Conservation (phyloP, 2,797 vertebrate species). For the Eupleurogrammus muticus region DNA sequence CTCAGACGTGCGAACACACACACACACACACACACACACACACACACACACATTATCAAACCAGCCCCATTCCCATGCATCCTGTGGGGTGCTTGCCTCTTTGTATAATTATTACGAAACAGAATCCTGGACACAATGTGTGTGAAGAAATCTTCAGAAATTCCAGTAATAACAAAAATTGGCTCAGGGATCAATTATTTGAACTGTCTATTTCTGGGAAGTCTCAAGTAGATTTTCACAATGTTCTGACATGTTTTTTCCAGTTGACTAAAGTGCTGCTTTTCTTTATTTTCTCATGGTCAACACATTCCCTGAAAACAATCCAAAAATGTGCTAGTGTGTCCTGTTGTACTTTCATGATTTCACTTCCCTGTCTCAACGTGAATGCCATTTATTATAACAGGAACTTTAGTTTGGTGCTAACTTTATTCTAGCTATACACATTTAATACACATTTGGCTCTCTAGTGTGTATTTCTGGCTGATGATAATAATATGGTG, state of each 20-base stretch:
- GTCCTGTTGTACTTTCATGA: neutral
- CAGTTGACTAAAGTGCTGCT: neutral
- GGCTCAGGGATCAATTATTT: neutral
- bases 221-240: neutral
- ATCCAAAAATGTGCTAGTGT: neutral
- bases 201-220: neutral
- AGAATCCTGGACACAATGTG: neutral
- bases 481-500: too few species aligned
- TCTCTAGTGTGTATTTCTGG: too few species aligned
- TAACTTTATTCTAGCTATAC: too few species aligned
- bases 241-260: neutral
- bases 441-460: too few species aligned
- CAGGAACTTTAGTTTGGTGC: too few species aligned
- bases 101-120: neutral
- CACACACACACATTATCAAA: neutral
- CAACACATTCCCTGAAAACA: neutral
- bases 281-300: neutral
- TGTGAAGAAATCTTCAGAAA: neutral
- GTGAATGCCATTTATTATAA: neutral
- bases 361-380: neutral
- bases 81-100: too few species aligned
- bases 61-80: constrained; percentile 19
- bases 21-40: too few species aligned
- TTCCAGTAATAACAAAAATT: neutral
- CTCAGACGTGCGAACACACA: neutral